Evolutionary conservation across 2,113 vertebrate species (phyloP).

Genomic region (Hippolais icterina): DNA sequence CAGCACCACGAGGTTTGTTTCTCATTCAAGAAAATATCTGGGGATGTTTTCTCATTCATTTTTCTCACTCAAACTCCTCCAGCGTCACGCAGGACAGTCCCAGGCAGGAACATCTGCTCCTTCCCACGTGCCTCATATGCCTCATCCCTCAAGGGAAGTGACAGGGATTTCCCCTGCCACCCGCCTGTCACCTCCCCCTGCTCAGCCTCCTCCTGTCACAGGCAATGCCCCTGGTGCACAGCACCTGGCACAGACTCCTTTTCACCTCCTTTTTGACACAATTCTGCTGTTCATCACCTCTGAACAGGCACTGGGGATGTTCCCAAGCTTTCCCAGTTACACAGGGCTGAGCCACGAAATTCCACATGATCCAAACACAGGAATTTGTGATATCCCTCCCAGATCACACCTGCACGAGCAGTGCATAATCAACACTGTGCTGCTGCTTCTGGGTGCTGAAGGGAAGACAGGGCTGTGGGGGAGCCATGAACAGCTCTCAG

Average conservation of each 20-base stretch:
- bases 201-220: neutral
- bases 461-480: neutral
- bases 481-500: neutral
- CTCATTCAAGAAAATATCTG: neutral
- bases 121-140: accelerated
- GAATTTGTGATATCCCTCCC: too few species aligned
- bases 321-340: neutral
- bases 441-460: neutral
- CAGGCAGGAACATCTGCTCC: neutral
- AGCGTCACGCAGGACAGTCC: accelerated
- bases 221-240: accelerated
- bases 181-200: neutral
- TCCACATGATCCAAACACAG: accelerated
- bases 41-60: neutral
- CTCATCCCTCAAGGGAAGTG: accelerated
- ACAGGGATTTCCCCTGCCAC: neutral
- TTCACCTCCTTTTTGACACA: accelerated
- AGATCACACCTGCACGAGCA: accelerated
- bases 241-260: accelerated
- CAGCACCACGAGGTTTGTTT: neutral
- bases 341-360: accelerated
- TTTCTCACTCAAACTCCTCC: neutral
- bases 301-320: neutral
- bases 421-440: accelerated
- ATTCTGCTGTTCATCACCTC: neutral